Conservation (phyloP, 2,888 invertebrate species). For the Euplagia quadripunctaria region DNA sequence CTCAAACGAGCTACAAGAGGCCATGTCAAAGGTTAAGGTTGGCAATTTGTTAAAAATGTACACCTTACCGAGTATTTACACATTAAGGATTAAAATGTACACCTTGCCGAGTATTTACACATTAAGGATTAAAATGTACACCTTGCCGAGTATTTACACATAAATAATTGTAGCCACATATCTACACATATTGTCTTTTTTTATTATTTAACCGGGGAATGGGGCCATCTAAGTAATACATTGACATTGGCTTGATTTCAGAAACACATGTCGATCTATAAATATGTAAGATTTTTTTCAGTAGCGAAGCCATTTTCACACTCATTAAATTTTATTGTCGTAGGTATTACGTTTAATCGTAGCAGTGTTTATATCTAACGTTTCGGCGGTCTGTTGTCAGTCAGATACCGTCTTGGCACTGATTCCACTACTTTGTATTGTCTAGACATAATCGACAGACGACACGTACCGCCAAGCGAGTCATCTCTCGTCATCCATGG, state of each 20-base stretch:
- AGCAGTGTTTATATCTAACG: constrained; percentile 5
- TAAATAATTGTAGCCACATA: too few species aligned
- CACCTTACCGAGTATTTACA: too few species aligned
- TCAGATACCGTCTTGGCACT: constrained; percentile 19
- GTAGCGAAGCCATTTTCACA: not conserved
- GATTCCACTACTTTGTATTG: not conserved
- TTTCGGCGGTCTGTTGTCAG: constrained; percentile 17
- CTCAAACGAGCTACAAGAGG: too few species aligned
- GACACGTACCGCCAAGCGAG: constrained; percentile 6
- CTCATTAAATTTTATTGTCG: constrained; percentile 9
- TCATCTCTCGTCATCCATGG: not conserved
- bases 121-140: too few species aligned
- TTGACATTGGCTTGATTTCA: not conserved
- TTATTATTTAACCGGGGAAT: not conserved
- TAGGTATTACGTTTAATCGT: constrained; percentile 7
- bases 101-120: too few species aligned
- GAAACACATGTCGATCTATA: constrained; percentile 12
- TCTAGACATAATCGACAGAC: constrained; percentile 5
- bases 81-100: too few species aligned
- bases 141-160: too few species aligned
- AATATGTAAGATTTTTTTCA: not conserved
- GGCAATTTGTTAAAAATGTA: too few species aligned
- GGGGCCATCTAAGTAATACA: not conserved
- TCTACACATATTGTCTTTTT: not conserved
- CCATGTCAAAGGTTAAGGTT: too few species aligned